These are phyloP conservation scores for Cardiocondyla obscurior DNA, from an alignment of 1,140 invertebrate genomes.

Conservation along the genomic window DNA sequence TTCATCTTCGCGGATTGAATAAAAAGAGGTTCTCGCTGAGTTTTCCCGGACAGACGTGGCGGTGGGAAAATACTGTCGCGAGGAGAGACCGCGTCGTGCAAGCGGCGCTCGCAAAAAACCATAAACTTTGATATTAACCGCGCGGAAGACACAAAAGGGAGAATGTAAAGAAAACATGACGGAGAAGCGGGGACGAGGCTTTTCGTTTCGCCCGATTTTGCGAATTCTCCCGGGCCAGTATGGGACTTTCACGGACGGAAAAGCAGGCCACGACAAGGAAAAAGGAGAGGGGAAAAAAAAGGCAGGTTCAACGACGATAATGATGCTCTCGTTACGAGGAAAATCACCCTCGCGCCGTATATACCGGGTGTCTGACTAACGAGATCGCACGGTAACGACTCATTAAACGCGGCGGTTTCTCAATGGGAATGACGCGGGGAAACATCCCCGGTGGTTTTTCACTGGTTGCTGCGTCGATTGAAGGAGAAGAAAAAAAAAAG, in stretches of 20 bases:
- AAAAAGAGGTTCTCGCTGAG: background rate
- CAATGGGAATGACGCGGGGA: background rate
- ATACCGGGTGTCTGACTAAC: slow-evolving; percentile 35
- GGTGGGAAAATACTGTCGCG: slow-evolving; percentile 11
- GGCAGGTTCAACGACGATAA: slow-evolving; percentile 27
- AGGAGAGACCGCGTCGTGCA: background rate
- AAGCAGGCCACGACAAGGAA: background rate
- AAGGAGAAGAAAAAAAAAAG: background rate
- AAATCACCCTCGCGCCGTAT: slow-evolving; percentile 19
- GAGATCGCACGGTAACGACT: slow-evolving; percentile 34
- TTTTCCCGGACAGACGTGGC: background rate
- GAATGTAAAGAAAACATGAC: background rate
- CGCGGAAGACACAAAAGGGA: background rate
- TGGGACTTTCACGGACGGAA: background rate
- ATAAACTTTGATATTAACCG: slow-evolving; percentile 15
- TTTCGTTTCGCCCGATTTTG: slow-evolving; percentile 27
- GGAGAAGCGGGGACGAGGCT: background rate
- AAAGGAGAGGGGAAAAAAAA: background rate
- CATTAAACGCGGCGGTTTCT: slow-evolving; percentile 35
- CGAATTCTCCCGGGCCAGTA: slow-evolving; percentile 6
- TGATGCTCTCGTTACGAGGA: slow-evolving; percentile 37
- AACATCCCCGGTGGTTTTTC: background rate
- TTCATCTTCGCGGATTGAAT: background rate
- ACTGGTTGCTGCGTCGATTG: background rate
- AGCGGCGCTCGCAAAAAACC: background rate